phyloP scores from a whole-genome alignment of 2,113 vertebrate genomes.

The Cromileptes altivelis region DNA sequence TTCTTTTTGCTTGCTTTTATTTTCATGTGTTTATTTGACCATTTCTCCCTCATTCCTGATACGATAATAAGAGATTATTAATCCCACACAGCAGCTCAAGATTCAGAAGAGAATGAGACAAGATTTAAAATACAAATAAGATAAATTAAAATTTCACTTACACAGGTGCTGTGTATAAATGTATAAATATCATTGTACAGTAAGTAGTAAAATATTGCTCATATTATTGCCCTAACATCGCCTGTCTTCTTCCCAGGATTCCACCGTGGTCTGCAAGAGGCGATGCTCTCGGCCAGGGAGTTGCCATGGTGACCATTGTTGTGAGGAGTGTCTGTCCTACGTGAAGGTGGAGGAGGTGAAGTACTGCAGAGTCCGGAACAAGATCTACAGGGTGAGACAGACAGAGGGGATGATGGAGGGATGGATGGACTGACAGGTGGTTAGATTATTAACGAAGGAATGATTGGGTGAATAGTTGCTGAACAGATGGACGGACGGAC shows the following conservation, averaged over 20 bases:
- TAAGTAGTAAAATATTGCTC: too few species aligned
- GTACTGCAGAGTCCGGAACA: conserved; percentile 94
- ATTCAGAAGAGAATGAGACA: too few species aligned
- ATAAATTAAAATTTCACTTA: too few species aligned
- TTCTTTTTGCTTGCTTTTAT: neutral
- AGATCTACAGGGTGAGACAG: conserved; percentile 92
- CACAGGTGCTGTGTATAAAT: too few species aligned
- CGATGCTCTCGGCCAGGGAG: conserved; percentile 87
- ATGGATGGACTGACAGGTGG: neutral
- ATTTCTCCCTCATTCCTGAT: too few species aligned
- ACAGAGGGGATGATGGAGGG: neutral
- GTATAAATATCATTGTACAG: too few species aligned
- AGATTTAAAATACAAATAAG: too few species aligned
- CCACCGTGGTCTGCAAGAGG: conserved; percentile 93
- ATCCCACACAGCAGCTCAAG: too few species aligned
- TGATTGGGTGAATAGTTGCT: neutral
- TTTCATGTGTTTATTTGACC: too few species aligned
- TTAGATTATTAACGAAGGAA: neutral
- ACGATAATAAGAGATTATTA: too few species aligned
- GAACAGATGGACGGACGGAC: neutral
- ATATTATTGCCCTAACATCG: too few species aligned
- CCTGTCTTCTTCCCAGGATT: conserved; percentile 85
- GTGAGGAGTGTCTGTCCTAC: conserved; percentile 91
- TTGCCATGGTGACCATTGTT: conserved; percentile 87
- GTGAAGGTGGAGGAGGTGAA: conserved; percentile 89